Evolutionary conservation across 1,140 invertebrate genomes (phyloP), one percentile per base, ranked within the genome.

Genomic region (Hyles vespertilio): DNA sequence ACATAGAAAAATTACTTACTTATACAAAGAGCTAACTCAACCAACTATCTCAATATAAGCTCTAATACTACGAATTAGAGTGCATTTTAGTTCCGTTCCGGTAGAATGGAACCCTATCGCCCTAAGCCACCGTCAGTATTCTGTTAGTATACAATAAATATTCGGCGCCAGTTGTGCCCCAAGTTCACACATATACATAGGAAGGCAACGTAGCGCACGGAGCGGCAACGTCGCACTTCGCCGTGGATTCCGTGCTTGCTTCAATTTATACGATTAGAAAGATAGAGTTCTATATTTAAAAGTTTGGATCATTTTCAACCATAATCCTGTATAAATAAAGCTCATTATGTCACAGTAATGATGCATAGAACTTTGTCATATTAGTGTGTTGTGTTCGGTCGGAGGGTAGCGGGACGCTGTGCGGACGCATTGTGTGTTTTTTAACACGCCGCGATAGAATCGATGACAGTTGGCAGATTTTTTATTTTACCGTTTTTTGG

Each of bases 61-160:
- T 69, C 65, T 87, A 85, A 22, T 1, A 0, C 51, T 32, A 59
- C 45, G 5, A 5, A 43, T 59, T 63, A 88, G 69, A 79, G 80
- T 75, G 59, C 63, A 74, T 47, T 69, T 69, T 78, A n/a, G 57
- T 33, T 53, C 62, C 5, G 7, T 32, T 36, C 55, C 49, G 55
- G 43, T 34, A 58, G 51, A 56, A 73, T 85, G 70, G 82, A 81
- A 84, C 84, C 69, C 63, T 88, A 73, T 83, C 81, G 77, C 77
- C 73, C 80, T 80, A 84, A 85, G 70, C 75, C 64, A 61, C 61
- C 71, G 77, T 77, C 79, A 88, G 81, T 84, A 84, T 85, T 88
- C 79, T 86, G 85, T 86, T 84, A 84, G 81, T 88, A 87, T 88
- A 88, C 85, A 88, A 88, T 87, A 88, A 88, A 88, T 88, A 88